These are phyloP conservation scores for Mastacembelus armatus DNA, from an alignment of 2,797 vertebrate species.

Conservation along the genomic window DNA sequence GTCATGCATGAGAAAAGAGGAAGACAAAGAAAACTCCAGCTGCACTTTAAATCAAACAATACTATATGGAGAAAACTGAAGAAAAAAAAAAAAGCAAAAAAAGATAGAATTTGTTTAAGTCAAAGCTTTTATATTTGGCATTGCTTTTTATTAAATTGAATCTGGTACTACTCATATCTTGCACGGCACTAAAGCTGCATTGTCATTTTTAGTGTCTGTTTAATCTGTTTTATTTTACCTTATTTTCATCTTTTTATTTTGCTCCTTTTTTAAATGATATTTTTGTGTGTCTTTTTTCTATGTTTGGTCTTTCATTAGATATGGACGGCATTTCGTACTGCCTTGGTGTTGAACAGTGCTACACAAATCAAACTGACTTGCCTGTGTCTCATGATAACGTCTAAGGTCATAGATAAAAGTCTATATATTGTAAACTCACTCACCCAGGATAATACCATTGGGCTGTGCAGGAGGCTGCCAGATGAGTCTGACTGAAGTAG, in stretches of 20 bases:
- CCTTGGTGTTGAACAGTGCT: not conserved
- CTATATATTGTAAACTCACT: constrained; percentile 68
- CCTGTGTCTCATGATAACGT: not conserved
- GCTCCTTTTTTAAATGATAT: not conserved
- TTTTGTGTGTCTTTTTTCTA: constrained; percentile 14
- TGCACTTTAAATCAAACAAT: constrained; percentile 21
- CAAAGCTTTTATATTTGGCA: not conserved
- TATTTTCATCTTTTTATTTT: constrained; percentile 1
- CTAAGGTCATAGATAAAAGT: not conserved
- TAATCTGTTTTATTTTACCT: not conserved
- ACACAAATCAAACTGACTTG: constrained; percentile 12
- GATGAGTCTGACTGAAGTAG: constrained; percentile 91
- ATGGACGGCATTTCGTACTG: not conserved
- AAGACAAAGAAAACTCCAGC: not conserved
- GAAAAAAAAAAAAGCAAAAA: not conserved
- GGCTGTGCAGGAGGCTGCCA: constrained; percentile 95
- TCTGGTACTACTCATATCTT: constrained; percentile 1
- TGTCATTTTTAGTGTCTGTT: not conserved
- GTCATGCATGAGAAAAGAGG: not conserved
- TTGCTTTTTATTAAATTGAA: constrained; percentile 22
- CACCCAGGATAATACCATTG: constrained; percentile 96
- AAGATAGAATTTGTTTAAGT: not conserved
- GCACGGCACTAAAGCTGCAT: not conserved
- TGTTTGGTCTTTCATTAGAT: not conserved
- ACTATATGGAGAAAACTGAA: not conserved